phyloP scores from a whole-genome alignment of 2,113 vertebrate species.

The Cynopterus brachyotis region DNA sequence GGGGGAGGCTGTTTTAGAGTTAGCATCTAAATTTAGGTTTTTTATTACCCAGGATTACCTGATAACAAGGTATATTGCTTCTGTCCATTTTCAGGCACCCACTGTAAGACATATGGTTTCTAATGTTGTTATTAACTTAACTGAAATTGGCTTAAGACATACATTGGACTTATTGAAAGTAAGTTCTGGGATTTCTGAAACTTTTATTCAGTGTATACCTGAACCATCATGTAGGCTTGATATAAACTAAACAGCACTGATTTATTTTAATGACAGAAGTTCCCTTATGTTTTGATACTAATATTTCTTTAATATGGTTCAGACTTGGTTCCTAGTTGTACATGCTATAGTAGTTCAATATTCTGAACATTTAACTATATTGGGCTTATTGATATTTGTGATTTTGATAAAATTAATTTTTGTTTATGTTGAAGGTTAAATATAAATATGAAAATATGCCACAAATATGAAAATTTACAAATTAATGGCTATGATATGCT shows the following conservation, averaged over 20 bases:
- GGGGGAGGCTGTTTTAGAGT: background rate
- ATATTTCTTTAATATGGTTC: background rate
- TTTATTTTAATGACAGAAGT: background rate
- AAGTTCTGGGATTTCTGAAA: background rate
- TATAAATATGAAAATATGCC: background rate
- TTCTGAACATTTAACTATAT: background rate
- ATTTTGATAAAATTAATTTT: background rate
- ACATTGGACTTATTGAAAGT: background rate
- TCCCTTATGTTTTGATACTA: background rate
- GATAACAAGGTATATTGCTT: background rate
- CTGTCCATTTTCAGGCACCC: background rate
- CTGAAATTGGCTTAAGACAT: background rate
- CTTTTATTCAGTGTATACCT: background rate
- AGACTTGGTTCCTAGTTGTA: background rate
- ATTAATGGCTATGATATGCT: background rate
- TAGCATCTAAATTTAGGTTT: background rate
- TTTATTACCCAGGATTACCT: background rate
- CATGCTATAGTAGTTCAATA: background rate
- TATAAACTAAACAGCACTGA: background rate
- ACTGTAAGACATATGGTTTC: background rate
- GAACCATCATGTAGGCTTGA: background rate
- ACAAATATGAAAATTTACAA: background rate
- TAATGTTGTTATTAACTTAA: background rate
- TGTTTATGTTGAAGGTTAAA: background rate
- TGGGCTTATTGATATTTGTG: background rate